Percentiles rank a stretch among this genome's conserved stretches.
These are phyloP conservation scores for Octomys mimax DNA, from an alignment of 2,797 vertebrate species.

Conservation along the genomic window DNA sequence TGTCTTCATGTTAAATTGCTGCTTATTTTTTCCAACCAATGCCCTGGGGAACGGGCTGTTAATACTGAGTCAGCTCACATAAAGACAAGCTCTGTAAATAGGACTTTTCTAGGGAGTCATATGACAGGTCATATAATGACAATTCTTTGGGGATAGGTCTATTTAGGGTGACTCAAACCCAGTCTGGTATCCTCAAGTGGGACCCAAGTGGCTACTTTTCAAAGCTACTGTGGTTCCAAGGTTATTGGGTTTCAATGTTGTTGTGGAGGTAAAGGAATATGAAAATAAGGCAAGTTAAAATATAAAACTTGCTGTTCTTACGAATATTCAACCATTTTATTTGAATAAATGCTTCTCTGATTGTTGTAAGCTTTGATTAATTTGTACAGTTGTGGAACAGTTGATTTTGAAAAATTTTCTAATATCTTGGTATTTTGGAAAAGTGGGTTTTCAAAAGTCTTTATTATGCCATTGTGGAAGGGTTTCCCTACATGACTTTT, in stretches of 20 bases:
- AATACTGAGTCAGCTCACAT: not conserved
- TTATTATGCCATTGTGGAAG: not conserved
- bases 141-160: not conserved
- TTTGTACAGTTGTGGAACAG: conserved; percentile 23
- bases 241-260: conserved; percentile 24
- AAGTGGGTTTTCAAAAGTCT: conserved; percentile 10
- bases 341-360: not conserved
- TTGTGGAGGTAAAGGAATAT: not conserved
- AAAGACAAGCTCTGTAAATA: not conserved
- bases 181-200: not conserved
- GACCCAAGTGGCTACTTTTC: conserved; percentile 7
- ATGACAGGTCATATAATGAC: conserved; percentile 6
- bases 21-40: conserved; percentile 47
- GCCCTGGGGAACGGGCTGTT: not conserved
- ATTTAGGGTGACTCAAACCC: not conserved
- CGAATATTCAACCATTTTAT: not conserved
- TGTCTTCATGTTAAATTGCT: conserved; percentile 15
- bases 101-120: conserved; percentile 24
- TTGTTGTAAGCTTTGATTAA: conserved; percentile 38
- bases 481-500: not conserved
- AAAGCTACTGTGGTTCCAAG: not conserved
- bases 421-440: conserved; percentile 31
- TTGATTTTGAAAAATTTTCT: conserved; percentile 39
- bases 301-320: not conserved
- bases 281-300: not conserved